Base-by-base conservation (phyloP, 2,888 invertebrate genomes). In the Aphidoletes aphidimyza region DNA sequence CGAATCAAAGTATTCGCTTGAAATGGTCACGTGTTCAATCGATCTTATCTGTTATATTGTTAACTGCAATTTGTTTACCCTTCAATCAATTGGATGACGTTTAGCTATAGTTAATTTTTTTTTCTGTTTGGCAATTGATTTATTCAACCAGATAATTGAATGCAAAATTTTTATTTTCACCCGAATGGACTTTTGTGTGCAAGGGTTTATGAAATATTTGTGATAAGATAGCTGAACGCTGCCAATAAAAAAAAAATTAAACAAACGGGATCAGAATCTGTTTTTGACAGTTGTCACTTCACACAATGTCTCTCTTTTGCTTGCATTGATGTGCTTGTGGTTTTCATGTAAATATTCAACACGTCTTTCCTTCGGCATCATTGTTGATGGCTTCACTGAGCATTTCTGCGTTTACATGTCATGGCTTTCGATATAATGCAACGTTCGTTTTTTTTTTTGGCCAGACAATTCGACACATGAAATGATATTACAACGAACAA, bases 281-380 rank as follows among this genome's bases (percentile, higher is more conserved):
- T 81, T 37, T 81, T 36, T 81, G 81, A 81, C 81, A 81, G 81
- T 81, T 81, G 81, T 81, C 81, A 81, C 81, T 81, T 81, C 37
- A 81, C 81, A 19, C 37, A 81, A 37, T 81, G n/a, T 37, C 22
- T 19, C 81, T 37, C n/a, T n/a, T n/a, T n/a, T n/a, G n/a, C n/a
- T 37, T 78, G 34, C 78, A 36, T 19, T 17, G 6, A 19, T 34
- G 19, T 78, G 8, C 36, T 8, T 81, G 37, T 69, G 69, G n/a
- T 54, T 54, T 54, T 22, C 22, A 22, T n/a, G n/a, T 34, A 6
- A 5, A n/a, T 8, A 19, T 78, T 17, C 17, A 19, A 19, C 19
- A n/a, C 19, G 26, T 78, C 78, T 36, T 78, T 14, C 34, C 36
- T 34, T n/a, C 78, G 2, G 8, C 36, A n/a, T 26, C 3, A 5